Percentiles rank a stretch among this genome's conserved stretches.
Conservation (phyloP, 2,113 vertebrate genomes). For the Ibidorhyncha struthersii region DNA sequence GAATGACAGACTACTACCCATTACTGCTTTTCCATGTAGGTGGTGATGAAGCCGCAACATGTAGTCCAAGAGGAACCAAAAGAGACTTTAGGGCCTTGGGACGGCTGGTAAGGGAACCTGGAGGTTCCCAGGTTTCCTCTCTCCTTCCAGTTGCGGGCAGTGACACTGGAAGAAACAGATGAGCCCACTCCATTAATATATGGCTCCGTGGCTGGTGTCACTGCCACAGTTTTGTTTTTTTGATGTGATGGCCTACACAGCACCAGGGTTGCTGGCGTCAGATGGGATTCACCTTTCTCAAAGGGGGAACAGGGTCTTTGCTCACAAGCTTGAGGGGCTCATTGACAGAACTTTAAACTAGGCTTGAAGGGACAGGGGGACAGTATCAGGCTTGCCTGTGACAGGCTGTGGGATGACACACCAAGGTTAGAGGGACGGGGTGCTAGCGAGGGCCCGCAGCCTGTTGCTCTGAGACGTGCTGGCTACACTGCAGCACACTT, state of each 20-base stretch:
- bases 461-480: too few relatives aligned
- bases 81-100: neutral
- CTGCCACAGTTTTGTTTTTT: neutral
- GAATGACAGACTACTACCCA: neutral
- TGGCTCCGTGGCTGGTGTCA: neutral
- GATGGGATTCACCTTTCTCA: neutral
- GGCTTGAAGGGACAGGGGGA: neutral
- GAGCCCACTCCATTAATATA: neutral
- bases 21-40: neutral
- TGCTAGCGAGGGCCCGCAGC: neutral
- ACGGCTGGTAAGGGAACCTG: neutral
- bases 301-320: neutral
- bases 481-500: too few relatives aligned
- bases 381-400: neutral
- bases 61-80: neutral
- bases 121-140: neutral
- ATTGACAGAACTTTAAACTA: neutral
- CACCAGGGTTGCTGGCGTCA: neutral
- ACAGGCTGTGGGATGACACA: neutral
- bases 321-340: neutral
- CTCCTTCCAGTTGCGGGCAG: neutral
- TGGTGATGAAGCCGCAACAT: neutral
- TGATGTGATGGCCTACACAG: neutral
- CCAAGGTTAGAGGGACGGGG: neutral
- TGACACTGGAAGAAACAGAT: neutral